Percentiles rank a stretch among this genome's conserved stretches.
These are phyloP conservation scores for Astyanax mexicanus DNA, from an alignment of 2,797 vertebrate genomes.

Conservation along the genomic window DNA sequence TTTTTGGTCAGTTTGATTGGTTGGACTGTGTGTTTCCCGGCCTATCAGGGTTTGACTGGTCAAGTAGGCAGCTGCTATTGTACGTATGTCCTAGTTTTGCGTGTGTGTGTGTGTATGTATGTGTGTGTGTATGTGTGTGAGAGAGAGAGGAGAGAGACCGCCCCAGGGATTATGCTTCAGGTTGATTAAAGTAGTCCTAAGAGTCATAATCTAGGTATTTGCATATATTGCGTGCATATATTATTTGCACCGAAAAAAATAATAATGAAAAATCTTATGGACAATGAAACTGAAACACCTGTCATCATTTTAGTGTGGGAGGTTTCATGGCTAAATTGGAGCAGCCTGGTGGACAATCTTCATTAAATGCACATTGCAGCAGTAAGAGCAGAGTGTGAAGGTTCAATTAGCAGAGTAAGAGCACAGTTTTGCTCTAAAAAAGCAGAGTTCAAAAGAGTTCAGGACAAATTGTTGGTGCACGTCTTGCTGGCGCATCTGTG, in stretches of 20 bases:
- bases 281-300: no score
- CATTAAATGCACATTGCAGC: no score
- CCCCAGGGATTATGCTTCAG: neutral
- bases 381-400: no score
- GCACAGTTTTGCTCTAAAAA: no score
- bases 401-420: no score
- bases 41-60: constrained; percentile 55
- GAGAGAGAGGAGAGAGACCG: neutral
- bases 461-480: no score
- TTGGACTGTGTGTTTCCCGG: constrained; percentile 52
- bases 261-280: no score
- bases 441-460: no score
- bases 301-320: no score
- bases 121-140: constrained; percentile 7
- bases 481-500: no score
- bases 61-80: constrained; percentile 72
- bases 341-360: no score
- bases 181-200: neutral
- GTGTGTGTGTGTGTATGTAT: constrained; percentile 37
- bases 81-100: constrained; percentile 45
- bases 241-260: neutral
- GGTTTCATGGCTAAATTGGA: no score
- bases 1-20: constrained; percentile 50
- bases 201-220: neutral
- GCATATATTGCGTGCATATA: neutral